Evolutionary conservation across 2,113 vertebrate genomes (phyloP).

Genomic region (Illadopsis cleaveri): DNA sequence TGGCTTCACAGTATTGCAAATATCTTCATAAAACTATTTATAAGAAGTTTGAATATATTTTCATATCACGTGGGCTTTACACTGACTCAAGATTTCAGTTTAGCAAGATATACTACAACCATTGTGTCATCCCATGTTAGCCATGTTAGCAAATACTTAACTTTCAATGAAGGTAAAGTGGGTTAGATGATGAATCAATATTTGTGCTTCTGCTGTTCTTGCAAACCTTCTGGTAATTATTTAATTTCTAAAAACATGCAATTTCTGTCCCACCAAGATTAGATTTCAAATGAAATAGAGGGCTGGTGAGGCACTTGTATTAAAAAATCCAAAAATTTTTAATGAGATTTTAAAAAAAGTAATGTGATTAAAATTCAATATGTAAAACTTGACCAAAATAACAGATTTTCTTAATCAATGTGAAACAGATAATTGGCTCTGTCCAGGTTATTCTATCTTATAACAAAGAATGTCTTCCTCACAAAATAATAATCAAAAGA

Average conservation of each 20-base stretch:
- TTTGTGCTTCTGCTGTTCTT: not conserved
- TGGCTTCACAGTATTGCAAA: not conserved
- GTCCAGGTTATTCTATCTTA: conserved; percentile 25
- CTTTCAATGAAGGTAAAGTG: not conserved
- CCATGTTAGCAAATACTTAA: not conserved
- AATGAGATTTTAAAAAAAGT: not conserved
- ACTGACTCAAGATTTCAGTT: not conserved
- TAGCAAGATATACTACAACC: not conserved
- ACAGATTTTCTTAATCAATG: conserved; percentile 13
- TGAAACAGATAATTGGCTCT: conserved; percentile 34
- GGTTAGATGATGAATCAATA: not conserved
- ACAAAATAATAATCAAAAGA: conserved; percentile 42
- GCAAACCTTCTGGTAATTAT: not conserved
- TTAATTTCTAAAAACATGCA: not conserved
- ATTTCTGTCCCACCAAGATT: not conserved
- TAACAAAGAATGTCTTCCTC: conserved; percentile 31
- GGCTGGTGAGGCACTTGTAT: not conserved
- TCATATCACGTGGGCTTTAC: not conserved
- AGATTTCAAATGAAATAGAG: not conserved
- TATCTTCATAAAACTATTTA: not conserved
- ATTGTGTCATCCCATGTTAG: not conserved
- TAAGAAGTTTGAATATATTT: not conserved
- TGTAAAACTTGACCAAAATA: conserved; percentile 18
- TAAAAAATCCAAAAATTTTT: not conserved
- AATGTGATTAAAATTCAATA: conserved; percentile 5